These are phyloP conservation scores for Meda fulgida DNA, from an alignment of 2,797 vertebrate species.

Conservation along the genomic window DNA sequence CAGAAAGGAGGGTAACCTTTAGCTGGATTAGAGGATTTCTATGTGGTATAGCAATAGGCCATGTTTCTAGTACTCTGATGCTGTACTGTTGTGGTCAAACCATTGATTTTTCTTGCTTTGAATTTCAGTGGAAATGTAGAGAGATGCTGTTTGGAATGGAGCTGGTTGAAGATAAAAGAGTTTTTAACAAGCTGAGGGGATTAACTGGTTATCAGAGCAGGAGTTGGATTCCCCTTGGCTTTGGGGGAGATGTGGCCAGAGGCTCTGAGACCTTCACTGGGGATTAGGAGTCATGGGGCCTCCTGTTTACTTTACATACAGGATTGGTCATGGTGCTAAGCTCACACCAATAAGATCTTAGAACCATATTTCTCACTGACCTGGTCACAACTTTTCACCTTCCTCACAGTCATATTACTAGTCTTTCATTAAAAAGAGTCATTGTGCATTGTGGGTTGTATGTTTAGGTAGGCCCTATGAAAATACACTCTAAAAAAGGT, in stretches of 20 bases:
- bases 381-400: constrained; percentile 27
- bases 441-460: background rate
- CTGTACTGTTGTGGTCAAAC: constrained; percentile 25
- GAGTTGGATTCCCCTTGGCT: constrained; percentile 42
- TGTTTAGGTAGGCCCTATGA: background rate
- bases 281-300: constrained; percentile 32
- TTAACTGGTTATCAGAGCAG: constrained; percentile 48
- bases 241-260: constrained; percentile 36
- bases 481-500: background rate
- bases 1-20: constrained; percentile 33
- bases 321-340: constrained; percentile 37
- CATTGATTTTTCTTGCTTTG: constrained; percentile 47
- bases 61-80: constrained; percentile 29
- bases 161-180: constrained; percentile 55
- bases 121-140: constrained; percentile 42
- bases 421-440: constrained; percentile 2
- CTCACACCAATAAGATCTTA: constrained; percentile 11
- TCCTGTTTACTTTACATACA: constrained; percentile 46
- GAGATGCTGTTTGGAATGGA: constrained; percentile 36
- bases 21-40: constrained; percentile 45
- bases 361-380: background rate
- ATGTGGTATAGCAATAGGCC: background rate
- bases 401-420: background rate
- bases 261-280: constrained; percentile 32
- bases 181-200: constrained; percentile 52